phyloP scores from a whole-genome alignment of 2,888 invertebrate genomes.

The Apamea monoglypha region DNA sequence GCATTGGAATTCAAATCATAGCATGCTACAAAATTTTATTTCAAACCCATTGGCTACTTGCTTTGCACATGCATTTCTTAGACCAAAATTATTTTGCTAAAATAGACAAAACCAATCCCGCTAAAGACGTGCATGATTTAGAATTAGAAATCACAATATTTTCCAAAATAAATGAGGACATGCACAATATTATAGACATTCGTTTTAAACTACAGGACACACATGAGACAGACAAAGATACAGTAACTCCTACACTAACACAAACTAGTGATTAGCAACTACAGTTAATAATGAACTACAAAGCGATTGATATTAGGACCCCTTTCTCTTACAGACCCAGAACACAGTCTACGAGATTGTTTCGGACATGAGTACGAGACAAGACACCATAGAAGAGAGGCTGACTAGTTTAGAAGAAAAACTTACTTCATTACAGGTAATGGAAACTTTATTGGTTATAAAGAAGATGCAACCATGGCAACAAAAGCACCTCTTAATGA shows the following conservation, averaged over 20 bases:
- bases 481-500: background rate
- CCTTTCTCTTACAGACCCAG: constrained; percentile 95
- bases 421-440: constrained; percentile 94
- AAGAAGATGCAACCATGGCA: background rate
- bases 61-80: constrained; percentile 72
- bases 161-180: constrained; percentile 53
- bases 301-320: constrained; percentile 90
- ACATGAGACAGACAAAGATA: constrained; percentile 63
- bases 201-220: constrained; percentile 57
- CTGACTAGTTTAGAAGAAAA: constrained; percentile 98
- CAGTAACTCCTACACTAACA: constrained; percentile 74
- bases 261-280: constrained; percentile 74
- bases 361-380: constrained; percentile 98
- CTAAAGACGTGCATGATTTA: constrained; percentile 62
- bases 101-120: constrained; percentile 31
- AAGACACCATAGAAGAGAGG: constrained; percentile 98
- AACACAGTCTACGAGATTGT: constrained; percentile 99
- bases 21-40: constrained; percentile 62
- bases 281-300: constrained; percentile 85
- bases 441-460: background rate
- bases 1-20: constrained; percentile 37
- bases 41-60: constrained; percentile 68
- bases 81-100: constrained; percentile 49
- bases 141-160: constrained; percentile 57
- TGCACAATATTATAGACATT: constrained; percentile 55